Evolutionary conservation across 2,888 invertebrate species (phyloP).

Genomic region (Hypsopygia costalis): DNA sequence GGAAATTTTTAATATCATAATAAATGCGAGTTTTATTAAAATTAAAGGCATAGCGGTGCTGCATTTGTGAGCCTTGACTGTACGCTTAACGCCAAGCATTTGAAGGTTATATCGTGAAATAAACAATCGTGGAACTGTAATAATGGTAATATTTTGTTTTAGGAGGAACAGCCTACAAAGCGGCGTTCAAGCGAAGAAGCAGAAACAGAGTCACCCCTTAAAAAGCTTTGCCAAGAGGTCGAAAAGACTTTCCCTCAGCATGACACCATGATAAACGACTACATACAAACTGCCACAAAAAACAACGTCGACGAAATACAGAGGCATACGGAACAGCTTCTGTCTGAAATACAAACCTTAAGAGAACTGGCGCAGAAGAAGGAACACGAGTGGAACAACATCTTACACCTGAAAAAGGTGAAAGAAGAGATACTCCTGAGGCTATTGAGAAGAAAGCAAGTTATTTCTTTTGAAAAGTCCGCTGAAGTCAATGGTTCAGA

Average conservation of each 20-base stretch:
- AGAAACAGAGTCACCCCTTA: constrained; percentile 69
- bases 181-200: constrained; percentile 60
- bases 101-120: too few species aligned
- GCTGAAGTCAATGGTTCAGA: constrained; percentile 61
- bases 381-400: constrained; percentile 93
- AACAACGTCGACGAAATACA: constrained; percentile 82
- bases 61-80: too few species aligned
- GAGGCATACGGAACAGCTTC: constrained; percentile 83
- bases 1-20: too few species aligned
- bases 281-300: constrained; percentile 82
- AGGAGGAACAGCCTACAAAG: constrained; percentile 64
- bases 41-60: too few species aligned
- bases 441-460: constrained; percentile 85
- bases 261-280: constrained; percentile 82
- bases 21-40: too few species aligned
- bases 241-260: constrained; percentile 77
- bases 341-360: constrained; percentile 85
- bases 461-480: constrained; percentile 73
- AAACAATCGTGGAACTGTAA: too few species aligned
- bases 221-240: constrained; percentile 73
- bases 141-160: constrained; percentile 21
- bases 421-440: constrained; percentile 90
- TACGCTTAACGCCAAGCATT: too few species aligned
- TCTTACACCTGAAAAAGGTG: constrained; percentile 89
- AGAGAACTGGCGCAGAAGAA: constrained; percentile 88